phyloP scores from a whole-genome alignment of 1,140 invertebrate species.

The Helicoverpa armigera region DNA sequence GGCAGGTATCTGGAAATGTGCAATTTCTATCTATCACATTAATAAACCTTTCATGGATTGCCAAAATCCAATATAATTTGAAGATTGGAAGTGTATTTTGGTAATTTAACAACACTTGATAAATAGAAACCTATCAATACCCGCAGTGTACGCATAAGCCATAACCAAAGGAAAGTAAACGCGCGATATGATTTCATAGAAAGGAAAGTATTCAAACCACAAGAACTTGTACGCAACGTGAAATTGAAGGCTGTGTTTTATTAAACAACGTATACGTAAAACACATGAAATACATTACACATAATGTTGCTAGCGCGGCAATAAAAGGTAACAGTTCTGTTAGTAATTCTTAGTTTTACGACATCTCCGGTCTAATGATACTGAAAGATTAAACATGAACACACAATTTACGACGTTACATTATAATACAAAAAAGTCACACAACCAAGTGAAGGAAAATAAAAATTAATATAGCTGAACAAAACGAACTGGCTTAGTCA shows the following conservation, averaged over 20 bases:
- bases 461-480: background rate
- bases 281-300: background rate
- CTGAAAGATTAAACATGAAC: slow-evolving; percentile 5
- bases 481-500: slow-evolving; percentile 16
- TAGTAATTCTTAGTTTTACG: slow-evolving; percentile 16
- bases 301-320: background rate
- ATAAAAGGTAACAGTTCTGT: background rate
- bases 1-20: too few relatives aligned
- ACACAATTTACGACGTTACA: background rate
- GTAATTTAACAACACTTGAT: too few relatives aligned
- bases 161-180: too few relatives aligned
- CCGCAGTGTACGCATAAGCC: too few relatives aligned
- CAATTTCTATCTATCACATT: too few relatives aligned
- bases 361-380: background rate
- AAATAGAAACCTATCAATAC: too few relatives aligned
- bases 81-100: too few relatives aligned
- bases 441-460: background rate
- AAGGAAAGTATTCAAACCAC: too few relatives aligned
- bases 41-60: too few relatives aligned
- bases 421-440: background rate
- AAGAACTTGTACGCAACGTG: too few relatives aligned
- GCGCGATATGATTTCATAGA: too few relatives aligned
- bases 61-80: too few relatives aligned
- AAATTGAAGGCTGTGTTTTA: background rate
- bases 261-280: background rate